Base-by-base conservation (phyloP, 2,113 vertebrate genomes). In the Redunca redunca region DNA sequence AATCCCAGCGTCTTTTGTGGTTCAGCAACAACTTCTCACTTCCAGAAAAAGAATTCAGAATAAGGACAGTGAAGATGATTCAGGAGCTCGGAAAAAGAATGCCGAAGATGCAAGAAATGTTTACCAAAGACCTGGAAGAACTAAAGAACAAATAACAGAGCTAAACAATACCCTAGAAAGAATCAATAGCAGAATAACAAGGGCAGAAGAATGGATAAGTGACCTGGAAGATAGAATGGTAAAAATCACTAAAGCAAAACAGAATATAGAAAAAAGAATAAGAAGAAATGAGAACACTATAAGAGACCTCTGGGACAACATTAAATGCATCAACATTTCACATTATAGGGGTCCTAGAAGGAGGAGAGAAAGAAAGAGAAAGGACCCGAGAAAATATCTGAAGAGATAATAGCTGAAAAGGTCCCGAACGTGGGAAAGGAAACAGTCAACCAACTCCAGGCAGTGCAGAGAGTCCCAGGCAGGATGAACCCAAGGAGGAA, bases 1-100 rank as follows among this genome's bases (percentile, higher is more conserved):
- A 71, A 40, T 71, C 19, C 10, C 0, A 10, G 64, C 2, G 0
- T 71, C 67, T 71, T 71, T 71, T 1, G 0, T 40, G 67, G n/a
- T 74, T 40, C n/a, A 23, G 67, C n/a, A 40, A 74, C 10, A 74
- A 74, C n/a, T 36, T 40, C 40, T 74, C n/a, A 40, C 67, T 74
- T 74, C n/a, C n/a, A 40, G 67, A 40, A 74, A 71, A 74, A 74
- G n/a, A 74, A 40, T 74, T 74, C n/a, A 74, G 67, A 23, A 40
- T 71, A 71, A 23, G 0, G 2, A 23, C 10, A 23, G 67, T 40
- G 67, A 74, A 74, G 67, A 74, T 40, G n/a, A 40, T 23, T 40
- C 21, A 74, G 67, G n/a, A 74, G 67, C 67, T 74, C 0, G 5
- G n/a, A 23, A 74, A 74, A 40, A 74, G n/a, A 74, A 74, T 40